Conservation (phyloP, 2,888 invertebrate species). For the Drosophila hawaiiensis region DNA sequence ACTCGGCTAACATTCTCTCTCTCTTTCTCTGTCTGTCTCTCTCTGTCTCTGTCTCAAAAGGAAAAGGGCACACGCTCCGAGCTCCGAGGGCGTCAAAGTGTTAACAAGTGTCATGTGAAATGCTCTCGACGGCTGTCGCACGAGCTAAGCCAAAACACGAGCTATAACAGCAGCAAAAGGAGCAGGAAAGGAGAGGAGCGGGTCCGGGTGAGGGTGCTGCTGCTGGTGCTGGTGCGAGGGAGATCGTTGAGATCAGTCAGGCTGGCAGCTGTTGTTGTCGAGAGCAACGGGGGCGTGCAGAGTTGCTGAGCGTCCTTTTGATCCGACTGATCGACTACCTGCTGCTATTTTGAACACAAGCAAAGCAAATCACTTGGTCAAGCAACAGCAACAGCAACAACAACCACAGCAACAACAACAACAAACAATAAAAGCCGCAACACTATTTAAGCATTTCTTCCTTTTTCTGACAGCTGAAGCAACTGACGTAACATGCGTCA, state of each 20-base stretch:
- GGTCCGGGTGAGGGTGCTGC: neutral
- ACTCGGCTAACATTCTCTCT: neutral
- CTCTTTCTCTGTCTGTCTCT: neutral
- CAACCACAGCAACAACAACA: conserved; percentile 8
- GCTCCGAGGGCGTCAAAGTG: conserved; percentile 75
- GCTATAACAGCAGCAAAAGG: neutral
- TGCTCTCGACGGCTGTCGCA: conserved; percentile 60
- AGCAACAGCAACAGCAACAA: conserved; percentile 45
- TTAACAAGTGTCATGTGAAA: conserved; percentile 82
- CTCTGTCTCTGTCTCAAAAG: conserved; percentile 44
- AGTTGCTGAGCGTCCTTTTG: conserved; percentile 28
- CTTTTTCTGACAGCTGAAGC: conserved; percentile 5
- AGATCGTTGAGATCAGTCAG: neutral
- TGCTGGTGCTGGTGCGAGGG: neutral
- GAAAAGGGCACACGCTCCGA: conserved; percentile 30
- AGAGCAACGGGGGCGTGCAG: conserved; percentile 54
- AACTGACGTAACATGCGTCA: neutral
- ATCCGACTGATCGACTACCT: conserved; percentile 38
- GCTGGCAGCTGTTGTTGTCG: conserved; percentile 35
- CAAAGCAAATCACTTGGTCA: conserved; percentile 76
- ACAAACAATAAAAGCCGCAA: conserved; percentile 13
- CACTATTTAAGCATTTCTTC: neutral
- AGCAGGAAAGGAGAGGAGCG: neutral
- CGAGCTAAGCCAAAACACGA: conserved; percentile 52
- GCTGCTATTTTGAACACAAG: conserved; percentile 51